These are phyloP conservation scores for Asbolus verrucosus DNA, from an alignment of 1,140 invertebrate genomes.

Conservation along the genomic window DNA sequence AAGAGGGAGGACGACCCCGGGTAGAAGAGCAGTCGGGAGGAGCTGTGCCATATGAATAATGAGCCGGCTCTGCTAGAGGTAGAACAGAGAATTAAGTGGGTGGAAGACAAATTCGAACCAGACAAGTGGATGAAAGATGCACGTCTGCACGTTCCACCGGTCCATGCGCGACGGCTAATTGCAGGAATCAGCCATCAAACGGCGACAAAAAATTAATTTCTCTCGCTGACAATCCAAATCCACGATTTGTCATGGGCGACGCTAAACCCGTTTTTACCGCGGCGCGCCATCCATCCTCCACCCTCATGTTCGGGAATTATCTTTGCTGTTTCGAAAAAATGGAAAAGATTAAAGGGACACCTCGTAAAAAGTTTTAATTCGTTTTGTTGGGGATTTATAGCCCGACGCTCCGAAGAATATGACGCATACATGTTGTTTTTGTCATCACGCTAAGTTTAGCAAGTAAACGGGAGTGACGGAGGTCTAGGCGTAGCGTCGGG, in stretches of 20 bases:
- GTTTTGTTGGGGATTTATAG: constrained; percentile 20
- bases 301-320: neutral
- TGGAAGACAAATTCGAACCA: constrained; percentile 54
- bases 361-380: constrained; percentile 18
- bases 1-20: constrained; percentile 5
- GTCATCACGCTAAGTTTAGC: constrained; percentile 51
- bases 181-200: constrained; percentile 1
- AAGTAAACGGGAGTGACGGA: constrained; percentile 49
- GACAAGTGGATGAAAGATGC: constrained; percentile 58
- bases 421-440: constrained; percentile 48
- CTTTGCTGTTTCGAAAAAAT: neutral
- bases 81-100: constrained; percentile 56
- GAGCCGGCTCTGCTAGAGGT: constrained; percentile 51
- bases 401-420: constrained; percentile 38
- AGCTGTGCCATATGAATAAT: constrained; percentile 55
- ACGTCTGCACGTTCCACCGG: constrained; percentile 53
- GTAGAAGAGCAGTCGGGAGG: constrained; percentile 45
- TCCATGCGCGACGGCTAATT: constrained; percentile 16
- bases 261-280: neutral
- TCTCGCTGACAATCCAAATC: neutral
- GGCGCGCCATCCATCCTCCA: neutral
- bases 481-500: constrained; percentile 40
- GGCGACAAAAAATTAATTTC: constrained; percentile 4
- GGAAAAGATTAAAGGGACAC: neutral
- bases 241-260: neutral